Percentiles rank a stretch among this genome's conserved stretches.
Evolutionary conservation across 2,888 invertebrate genomes (phyloP).

Genomic region (Scaptomyza flava): DNA sequence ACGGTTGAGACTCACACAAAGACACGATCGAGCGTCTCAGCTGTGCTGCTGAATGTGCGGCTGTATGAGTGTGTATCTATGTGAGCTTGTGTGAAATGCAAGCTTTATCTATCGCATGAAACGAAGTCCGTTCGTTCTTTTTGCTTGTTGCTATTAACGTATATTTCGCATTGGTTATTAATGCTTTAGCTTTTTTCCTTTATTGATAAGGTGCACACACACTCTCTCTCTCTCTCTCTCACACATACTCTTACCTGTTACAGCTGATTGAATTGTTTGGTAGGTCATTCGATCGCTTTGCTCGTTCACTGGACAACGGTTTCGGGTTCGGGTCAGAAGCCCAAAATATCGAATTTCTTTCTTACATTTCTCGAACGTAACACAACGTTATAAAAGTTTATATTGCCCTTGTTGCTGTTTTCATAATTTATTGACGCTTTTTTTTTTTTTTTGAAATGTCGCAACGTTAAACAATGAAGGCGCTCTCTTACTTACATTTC

Average conservation of each 20-base stretch:
- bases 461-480: constrained; percentile 46
- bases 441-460: constrained; percentile 11
- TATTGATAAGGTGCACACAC: constrained; percentile 57
- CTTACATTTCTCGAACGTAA: constrained; percentile 44
- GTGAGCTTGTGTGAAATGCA: constrained; percentile 41
- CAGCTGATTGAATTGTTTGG: constrained; percentile 48
- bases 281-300: constrained; percentile 41
- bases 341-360: constrained; percentile 62
- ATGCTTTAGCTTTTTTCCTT: constrained; percentile 69
- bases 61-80: constrained; percentile 26
- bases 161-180: constrained; percentile 65
- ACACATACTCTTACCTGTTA: constrained; percentile 2
- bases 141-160: constrained; percentile 36
- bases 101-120: constrained; percentile 61
- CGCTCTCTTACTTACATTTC: constrained; percentile 18
- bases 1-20: constrained; percentile 54
- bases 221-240: constrained; percentile 11
- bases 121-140: constrained; percentile 63
- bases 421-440: constrained; percentile 6
- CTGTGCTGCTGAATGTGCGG: constrained; percentile 12
- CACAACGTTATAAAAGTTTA: constrained; percentile 50
- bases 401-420: constrained; percentile 15
- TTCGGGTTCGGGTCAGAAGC: constrained; percentile 54
- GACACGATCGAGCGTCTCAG: constrained; percentile 66
- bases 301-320: constrained; percentile 56